Evolutionary conservation across 2,797 vertebrate genomes (phyloP).

Genomic region (Prunella strophiata): DNA sequence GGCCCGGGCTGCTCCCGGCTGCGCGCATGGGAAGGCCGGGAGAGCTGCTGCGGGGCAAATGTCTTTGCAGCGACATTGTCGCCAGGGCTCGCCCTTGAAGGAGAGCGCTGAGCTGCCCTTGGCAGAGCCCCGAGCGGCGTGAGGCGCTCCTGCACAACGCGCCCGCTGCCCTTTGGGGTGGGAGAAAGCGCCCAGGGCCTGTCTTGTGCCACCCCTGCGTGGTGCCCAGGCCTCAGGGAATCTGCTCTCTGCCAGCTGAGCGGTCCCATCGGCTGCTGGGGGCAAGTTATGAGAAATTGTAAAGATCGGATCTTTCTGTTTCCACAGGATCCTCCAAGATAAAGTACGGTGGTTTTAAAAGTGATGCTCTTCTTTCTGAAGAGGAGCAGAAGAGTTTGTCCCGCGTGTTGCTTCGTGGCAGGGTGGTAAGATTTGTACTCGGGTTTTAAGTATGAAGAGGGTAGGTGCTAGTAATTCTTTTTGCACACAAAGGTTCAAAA

Average conservation of each 20-base stretch:
- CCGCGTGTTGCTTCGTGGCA: too few species aligned
- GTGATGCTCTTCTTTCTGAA: background rate
- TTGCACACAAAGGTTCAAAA: background rate
- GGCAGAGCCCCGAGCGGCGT: background rate
- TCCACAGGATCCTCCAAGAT: background rate
- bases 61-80: background rate
- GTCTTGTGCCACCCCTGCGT: accelerated
- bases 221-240: background rate
- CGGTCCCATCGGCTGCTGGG: accelerated
- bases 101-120: background rate
- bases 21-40: accelerated
- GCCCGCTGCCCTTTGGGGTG: background rate
- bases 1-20: background rate
- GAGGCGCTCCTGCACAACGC: background rate
- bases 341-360: accelerated
- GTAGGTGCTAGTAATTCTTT: background rate
- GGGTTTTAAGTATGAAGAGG: background rate
- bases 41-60: background rate
- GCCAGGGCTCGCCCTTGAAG: background rate
- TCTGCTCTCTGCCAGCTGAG: background rate
- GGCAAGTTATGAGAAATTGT: background rate
- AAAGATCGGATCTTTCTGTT: background rate
- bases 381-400: background rate
- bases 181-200: background rate
- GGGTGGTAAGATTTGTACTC: background rate